Percentiles rank a stretch among this genome's conserved stretches.
Conservation (phyloP, 2,797 vertebrate species). For the Fistularia tabacaria region DNA sequence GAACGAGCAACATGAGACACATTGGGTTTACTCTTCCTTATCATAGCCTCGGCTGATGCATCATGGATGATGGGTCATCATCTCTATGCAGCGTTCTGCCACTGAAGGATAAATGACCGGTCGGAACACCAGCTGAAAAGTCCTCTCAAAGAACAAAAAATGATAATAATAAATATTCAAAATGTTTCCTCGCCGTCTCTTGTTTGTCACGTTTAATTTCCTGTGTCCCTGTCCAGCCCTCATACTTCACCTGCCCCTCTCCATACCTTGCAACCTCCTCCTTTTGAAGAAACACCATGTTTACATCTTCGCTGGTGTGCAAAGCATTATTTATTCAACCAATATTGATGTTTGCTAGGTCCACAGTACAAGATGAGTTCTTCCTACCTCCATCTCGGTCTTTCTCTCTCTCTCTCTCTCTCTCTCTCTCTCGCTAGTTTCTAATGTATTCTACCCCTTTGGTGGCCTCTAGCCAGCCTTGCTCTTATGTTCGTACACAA, state of each 20-base stretch:
- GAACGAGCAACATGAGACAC: too few species aligned
- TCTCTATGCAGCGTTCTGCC: too few species aligned
- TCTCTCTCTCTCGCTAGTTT: slow-evolving; percentile 34
- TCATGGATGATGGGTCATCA: too few species aligned
- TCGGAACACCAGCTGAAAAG: too few species aligned
- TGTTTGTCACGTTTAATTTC: too few species aligned
- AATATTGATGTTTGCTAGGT: too few species aligned
- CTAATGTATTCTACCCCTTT: slow-evolving; percentile 64
- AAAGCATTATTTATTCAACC: slow-evolving; percentile 10
- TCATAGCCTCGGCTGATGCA: too few species aligned
- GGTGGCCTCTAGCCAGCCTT: slow-evolving; percentile 64
- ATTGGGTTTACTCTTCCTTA: too few species aligned
- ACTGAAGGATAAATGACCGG: too few species aligned
- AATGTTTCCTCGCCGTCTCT: too few species aligned
- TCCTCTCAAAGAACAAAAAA: too few species aligned
- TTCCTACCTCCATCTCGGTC: slow-evolving; percentile 11
- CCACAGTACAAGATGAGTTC: slow-evolving; percentile 2
- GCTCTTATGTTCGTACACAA: slow-evolving; percentile 65
- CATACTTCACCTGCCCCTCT: slow-evolving; percentile 13
- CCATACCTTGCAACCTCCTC: slow-evolving; percentile 3
- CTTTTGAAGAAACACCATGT: slow-evolving; percentile 16
- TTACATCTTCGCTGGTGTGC: not conserved
- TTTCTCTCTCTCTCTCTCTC: slow-evolving; percentile 8
- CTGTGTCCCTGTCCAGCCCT: slow-evolving; percentile 35
- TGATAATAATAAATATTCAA: too few species aligned